Evolutionary conservation across 2,797 vertebrate genomes (phyloP), one percentile per base, ranked within the genome.

Genomic region (Sternarchorhynchus goeldii): DNA sequence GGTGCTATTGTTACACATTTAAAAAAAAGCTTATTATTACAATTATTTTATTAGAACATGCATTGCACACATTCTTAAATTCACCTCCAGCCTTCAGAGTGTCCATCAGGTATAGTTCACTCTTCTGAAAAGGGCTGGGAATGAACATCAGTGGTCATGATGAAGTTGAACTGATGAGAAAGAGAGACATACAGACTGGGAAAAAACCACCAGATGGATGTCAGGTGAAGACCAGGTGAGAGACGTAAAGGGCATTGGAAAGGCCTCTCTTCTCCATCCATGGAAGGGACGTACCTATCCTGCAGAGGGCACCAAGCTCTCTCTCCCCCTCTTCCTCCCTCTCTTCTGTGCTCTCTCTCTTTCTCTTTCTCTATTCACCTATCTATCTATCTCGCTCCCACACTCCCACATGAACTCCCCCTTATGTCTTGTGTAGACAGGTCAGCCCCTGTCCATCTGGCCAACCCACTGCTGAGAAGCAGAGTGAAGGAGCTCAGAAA

Each of bases 381-480:
- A 25, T 25, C 25, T 25, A 25, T 21, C 21, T 18, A 41, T 60
- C 60, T 72, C 36, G 21, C 68, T 18, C 17, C 6, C 41, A 73
- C 56, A 59, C 32, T 58, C 75, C 39, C 25, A 55, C 64, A 69
- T 45, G 50, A 32, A 50, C 56, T 34, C 56, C 21, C 41, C 10
- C 63, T 58, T 50, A 58, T 78, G 55, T 69, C 55, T 75, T 50
- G 25, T 58, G 55, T 67, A 73, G 81, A 64, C 62, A 75, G 67
- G 78, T 78, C 72, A 68, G 68, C 34, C 39, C 17, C 60, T 70
- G 66, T 75, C 78, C 78, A 78, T 83, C 82, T 81, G 82, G 59
- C 36, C 60, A 72, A 75, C 71, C 78, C 25, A 71, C 17, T 53
- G 73, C 65, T 71, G 75, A 78, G 71, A 39, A 71, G 25, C 32